Percentiles rank a stretch among this genome's conserved stretches.
Conservation (phyloP, 2,113 vertebrate species). For the Rhinolophus sinicus region DNA sequence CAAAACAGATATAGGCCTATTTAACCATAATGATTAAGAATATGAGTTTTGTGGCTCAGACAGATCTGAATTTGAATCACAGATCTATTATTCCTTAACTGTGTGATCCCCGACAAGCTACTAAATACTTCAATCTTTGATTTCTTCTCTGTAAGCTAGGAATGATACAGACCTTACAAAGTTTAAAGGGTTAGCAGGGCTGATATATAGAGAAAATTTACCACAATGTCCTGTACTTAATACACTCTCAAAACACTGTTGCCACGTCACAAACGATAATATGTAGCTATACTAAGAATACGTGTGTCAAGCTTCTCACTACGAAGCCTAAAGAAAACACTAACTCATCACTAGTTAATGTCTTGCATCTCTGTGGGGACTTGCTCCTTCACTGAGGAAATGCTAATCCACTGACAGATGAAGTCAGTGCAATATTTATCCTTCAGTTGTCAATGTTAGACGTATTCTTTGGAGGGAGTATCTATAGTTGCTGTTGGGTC, state of each 20-base stretch:
- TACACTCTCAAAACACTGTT: background rate
- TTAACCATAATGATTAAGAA: background rate
- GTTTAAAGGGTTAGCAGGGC: background rate
- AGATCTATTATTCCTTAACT: background rate
- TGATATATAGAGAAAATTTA: background rate
- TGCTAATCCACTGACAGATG: background rate
- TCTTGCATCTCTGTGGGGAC: background rate
- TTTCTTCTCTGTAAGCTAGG: background rate
- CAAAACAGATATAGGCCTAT: background rate
- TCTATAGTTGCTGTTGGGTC: background rate
- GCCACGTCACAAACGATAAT: background rate
- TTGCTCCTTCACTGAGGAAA: background rate
- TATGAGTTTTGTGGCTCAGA: background rate
- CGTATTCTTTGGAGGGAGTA: constrained; percentile 9
- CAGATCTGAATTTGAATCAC: background rate
- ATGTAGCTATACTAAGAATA: background rate
- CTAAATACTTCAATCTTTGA: background rate
- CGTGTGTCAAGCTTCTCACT: background rate
- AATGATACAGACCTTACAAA: background rate
- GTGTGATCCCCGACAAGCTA: background rate
- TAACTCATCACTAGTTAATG: background rate
- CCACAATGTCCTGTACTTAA: background rate
- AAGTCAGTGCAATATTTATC: constrained; percentile 30
- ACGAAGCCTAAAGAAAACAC: constrained; percentile 3
- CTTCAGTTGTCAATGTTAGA: background rate